Evolutionary conservation across 2,888 invertebrate genomes (phyloP), one percentile per base, ranked within the genome.

Genomic region (Chorisops tibialis): DNA sequence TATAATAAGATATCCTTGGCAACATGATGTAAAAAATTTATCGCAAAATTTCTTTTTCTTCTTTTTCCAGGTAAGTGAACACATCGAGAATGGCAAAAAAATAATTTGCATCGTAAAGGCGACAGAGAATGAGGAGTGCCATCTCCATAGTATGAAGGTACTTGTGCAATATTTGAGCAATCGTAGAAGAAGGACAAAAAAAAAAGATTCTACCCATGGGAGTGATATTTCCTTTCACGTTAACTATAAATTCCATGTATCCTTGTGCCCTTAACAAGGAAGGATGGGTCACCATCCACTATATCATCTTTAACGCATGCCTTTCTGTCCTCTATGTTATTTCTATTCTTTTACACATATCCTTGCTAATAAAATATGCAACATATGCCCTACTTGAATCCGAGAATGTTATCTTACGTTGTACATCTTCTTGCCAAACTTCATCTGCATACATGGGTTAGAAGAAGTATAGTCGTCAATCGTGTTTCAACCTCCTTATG

Each of bases 251-350:
- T 56, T 45, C 24, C 56, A 43, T 30, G 43, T 56, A 43, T 52
- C 47, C 47, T 48, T 41, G 56, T 38, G 48, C 45, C 48, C 39
- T 45, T 61, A 63, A 63, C 49, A 50, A 63, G 61, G 51, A 60
- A 63, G 63, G 63, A 48, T 48, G 54, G 63, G 63, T 61, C 54
- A 63, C 22, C 14, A 45, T 50, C 47, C 39, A 16, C 41, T 45
- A 59, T 59, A 39, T 50, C 58, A 58, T 50, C 49, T 30, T 12
- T 41, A 43, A 52, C 37, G 16, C 9, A 52, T 37, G 18, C 16
- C 24, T 24, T 16, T 4, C 24, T 35, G n/a, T 12, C 14, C 22
- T 21, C 37, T 45, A 19, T 22, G 21, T 47, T 19, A 3, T 21
- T 21, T 47, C 6, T 4, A n/a, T 19, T 30, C 18, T 52, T 38